Conservation (phyloP, 2,113 vertebrate species). For the Passer montanus region DNA sequence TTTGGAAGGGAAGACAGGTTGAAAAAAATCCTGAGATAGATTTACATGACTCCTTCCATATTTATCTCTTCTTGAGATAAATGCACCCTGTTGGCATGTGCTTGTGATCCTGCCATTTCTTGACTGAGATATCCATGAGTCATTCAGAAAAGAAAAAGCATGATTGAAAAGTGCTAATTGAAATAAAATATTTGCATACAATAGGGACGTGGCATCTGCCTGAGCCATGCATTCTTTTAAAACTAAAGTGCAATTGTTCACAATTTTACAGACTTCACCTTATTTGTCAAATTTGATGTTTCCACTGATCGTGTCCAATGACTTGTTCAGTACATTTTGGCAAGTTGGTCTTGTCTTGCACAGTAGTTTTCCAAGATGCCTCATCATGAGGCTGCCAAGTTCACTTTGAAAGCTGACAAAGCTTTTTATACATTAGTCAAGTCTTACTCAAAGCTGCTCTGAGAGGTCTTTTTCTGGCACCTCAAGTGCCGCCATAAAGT, state of each 20-base stretch:
- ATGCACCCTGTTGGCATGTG: not conserved
- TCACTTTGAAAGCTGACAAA: not conserved
- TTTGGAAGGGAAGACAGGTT: not conserved
- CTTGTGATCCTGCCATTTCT: constrained; percentile 25
- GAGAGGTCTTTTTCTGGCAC: not conserved
- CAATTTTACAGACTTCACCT: not conserved
- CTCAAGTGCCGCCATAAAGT: fast-evolving
- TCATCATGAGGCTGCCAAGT: not conserved
- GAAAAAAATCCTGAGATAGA: not conserved
- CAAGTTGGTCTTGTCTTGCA: not conserved
- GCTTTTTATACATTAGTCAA: not conserved
- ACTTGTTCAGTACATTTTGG: not conserved
- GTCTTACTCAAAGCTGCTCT: not conserved
- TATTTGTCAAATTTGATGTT: not conserved
- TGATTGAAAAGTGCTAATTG: constrained; percentile 63
- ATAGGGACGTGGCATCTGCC: not conserved
- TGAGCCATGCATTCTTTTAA: not conserved
- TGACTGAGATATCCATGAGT: constrained; percentile 29
- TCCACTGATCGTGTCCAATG: not conserved
- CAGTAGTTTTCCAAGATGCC: not conserved
- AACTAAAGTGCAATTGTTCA: not conserved
- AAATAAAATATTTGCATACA: constrained; percentile 64
- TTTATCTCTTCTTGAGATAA: not conserved
- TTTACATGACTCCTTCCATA: not conserved
- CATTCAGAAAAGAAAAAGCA: constrained; percentile 29